Percentiles rank a stretch among this genome's conserved stretches.
These are phyloP conservation scores for Empidonax alnorum DNA, from an alignment of 2,113 vertebrate species.

Conservation along the genomic window DNA sequence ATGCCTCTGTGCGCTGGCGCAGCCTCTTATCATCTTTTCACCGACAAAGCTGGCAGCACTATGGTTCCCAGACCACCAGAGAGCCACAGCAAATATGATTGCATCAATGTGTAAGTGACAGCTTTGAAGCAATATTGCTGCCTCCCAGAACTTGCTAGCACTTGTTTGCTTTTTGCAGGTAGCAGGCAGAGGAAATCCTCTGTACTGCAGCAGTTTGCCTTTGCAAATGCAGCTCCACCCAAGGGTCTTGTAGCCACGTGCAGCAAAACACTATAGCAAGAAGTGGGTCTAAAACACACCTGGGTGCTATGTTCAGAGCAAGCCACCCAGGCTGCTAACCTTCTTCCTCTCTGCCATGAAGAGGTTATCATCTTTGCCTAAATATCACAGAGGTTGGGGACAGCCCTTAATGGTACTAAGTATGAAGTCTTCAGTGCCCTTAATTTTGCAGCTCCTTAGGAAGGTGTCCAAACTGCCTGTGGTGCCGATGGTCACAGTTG, in stretches of 20 bases:
- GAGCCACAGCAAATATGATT: constrained; percentile 90
- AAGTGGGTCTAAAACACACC: neutral
- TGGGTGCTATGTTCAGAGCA: neutral
- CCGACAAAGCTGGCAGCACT: constrained; percentile 92
- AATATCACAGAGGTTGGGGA: neutral
- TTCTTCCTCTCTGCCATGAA: neutral
- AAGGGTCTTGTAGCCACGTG: neutral
- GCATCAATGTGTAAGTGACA: constrained; percentile 90
- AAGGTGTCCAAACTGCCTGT: neutral
- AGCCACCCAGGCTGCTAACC: neutral
- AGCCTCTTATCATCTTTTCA: constrained; percentile 90
- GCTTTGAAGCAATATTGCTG: neutral
- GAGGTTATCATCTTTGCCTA: neutral
- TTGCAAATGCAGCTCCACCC: neutral
- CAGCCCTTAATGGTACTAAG: neutral
- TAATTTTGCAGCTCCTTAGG: neutral
- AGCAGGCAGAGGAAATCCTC: neutral
- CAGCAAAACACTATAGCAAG: neutral
- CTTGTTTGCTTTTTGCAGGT: neutral
- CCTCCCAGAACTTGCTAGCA: neutral
- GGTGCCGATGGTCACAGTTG: neutral
- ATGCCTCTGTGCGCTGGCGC: constrained; percentile 85
- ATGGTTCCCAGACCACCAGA: constrained; percentile 94
- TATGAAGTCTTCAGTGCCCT: neutral
- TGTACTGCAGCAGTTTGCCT: neutral